Base-by-base conservation (phyloP, 1,140 invertebrate genomes). In the Pachypsylla venusta region DNA sequence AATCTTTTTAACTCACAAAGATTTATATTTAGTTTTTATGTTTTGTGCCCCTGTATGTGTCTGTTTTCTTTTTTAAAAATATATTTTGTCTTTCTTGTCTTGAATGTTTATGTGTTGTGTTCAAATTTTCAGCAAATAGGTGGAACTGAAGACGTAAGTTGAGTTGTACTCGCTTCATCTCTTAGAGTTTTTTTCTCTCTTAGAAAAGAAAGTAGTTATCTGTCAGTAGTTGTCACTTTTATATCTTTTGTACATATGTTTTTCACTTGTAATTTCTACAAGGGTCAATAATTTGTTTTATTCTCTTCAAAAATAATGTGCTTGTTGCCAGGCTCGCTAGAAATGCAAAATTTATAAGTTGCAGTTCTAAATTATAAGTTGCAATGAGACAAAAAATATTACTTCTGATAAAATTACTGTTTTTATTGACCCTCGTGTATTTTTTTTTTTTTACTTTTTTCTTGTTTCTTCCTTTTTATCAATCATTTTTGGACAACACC, bases 91-190 rank as follows among this genome's bases (percentile, higher is more conserved):
- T 48, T 48, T n/a, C 42, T n/a, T n/a, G 42, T 48, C 4, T 19
- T 48, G 42, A 48, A 48, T 48, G 42, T 19, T 48, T 22, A 48
- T 48, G 42, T 48, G 4, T 19, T 48, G 42, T 48, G 42, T 48
- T 48, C 42, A 48, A 48, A 5, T 19, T 48, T 48, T 48, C 42
- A 48, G 42, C 42, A 4, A 4, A 48, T 48, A 48, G 42, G 42
- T 48, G 42, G 4, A 10, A 7, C 42, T 22, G 22, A 48, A 48
- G 42, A 48, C 42, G 42, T 48, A 48, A 48, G 42, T 48, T 48
- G 42, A 19, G 5, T 48, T 5, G 22, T 10, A 4, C 16, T 48
- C 22, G 42, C 42, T 48, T 48, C 42, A 48, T 48, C 22, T 3
- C 16, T n/a, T 48, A 48, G 42, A 48, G 3, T 48, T 48, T n/a